These are phyloP conservation scores for Platycheirus rosarum DNA, from an alignment of 2,888 invertebrate genomes.

Conservation along the genomic window DNA sequence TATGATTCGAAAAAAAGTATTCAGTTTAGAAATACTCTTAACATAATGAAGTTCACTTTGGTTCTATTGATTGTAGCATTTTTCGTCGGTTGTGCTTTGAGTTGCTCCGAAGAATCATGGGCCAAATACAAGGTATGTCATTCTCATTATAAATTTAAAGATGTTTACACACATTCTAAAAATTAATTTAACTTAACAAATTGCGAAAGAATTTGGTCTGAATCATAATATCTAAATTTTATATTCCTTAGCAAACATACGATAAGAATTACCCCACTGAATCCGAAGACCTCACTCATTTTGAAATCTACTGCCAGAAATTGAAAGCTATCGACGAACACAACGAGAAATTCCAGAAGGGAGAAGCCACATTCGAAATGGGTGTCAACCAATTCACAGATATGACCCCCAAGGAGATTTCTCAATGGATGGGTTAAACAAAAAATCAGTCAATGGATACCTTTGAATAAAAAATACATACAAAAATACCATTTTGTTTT, in stretches of 20 bases:
- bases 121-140: background rate
- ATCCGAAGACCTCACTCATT: background rate
- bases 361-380: background rate
- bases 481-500: too few relatives aligned
- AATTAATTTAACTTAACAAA: too few relatives aligned
- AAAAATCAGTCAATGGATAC: too few relatives aligned
- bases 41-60: background rate
- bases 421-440: background rate
- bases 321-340: background rate
- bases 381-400: conserved; percentile 9
- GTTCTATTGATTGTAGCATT: background rate
- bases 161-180: too few relatives aligned
- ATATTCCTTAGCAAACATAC: background rate
- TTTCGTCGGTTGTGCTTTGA: background rate
- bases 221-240: background rate
- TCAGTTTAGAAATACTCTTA: background rate
- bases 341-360: background rate
- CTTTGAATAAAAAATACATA: too few relatives aligned
- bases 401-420: background rate
- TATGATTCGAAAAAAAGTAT: background rate
- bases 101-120: background rate
- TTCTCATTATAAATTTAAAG: background rate
- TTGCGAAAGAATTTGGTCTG: too few relatives aligned
- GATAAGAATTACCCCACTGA: background rate
- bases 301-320: background rate